Percentiles rank a stretch among this genome's conserved stretches.
Conservation (phyloP, 2,888 invertebrate genomes). For the Dryococelus australis region DNA sequence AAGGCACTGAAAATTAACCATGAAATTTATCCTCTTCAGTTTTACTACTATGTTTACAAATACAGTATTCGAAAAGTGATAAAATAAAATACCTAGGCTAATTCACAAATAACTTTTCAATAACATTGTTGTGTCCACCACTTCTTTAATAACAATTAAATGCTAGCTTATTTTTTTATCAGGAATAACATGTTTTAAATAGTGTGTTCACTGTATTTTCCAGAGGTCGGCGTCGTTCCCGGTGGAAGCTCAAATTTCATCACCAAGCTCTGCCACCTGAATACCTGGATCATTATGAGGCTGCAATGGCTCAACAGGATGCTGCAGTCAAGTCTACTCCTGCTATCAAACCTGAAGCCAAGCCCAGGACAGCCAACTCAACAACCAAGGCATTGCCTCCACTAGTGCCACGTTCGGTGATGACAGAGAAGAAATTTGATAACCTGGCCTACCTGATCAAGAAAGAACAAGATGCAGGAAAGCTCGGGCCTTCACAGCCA, state of each 20-base stretch:
- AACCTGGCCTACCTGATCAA: slow-evolving; percentile 12
- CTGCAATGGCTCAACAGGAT: slow-evolving; percentile 58
- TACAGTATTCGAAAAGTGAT: too few species aligned
- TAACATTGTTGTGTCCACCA: too few species aligned
- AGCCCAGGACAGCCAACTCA: not conserved
- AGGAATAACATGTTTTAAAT: not conserved
- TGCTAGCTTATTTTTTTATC: not conserved
- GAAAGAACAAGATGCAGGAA: slow-evolving; percentile 23
- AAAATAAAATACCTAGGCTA: too few species aligned
- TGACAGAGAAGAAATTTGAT: not conserved
- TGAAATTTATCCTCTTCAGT: too few species aligned
- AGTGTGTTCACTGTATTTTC: slow-evolving; percentile 8
- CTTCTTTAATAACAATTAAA: not conserved
- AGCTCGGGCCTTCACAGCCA: not conserved
- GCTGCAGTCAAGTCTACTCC: slow-evolving; percentile 35
- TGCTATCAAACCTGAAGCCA: slow-evolving; percentile 28
- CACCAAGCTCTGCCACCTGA: slow-evolving; percentile 82
- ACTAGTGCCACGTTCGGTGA: not conserved
- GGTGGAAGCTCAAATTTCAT: slow-evolving; percentile 80
- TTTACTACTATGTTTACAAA: too few species aligned
- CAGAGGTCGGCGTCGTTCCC: slow-evolving; percentile 67
- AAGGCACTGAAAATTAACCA: too few species aligned
- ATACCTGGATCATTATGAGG: slow-evolving; percentile 81
- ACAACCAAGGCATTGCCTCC: slow-evolving; percentile 11
- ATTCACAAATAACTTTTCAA: too few species aligned